Evolutionary conservation across 1,140 invertebrate genomes (phyloP), one percentile per base, ranked within the genome.

Genomic region (Panonychus citri): DNA sequence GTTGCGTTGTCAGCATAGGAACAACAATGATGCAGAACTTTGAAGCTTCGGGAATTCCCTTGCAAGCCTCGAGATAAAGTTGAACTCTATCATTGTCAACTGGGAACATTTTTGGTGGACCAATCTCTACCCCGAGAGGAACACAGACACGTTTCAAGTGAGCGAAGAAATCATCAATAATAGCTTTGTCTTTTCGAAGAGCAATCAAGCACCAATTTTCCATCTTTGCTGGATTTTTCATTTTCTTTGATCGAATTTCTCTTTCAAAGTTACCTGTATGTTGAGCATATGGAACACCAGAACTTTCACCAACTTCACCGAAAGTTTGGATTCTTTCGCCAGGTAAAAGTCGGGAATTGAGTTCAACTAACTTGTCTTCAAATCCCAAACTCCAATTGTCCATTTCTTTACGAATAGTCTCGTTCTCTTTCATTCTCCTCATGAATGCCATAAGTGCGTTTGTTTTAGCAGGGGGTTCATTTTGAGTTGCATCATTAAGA

Each of bases 401-500:
- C 56, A 74, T 63, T 49, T 72, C 67, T 17, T 61, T 56, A 7
- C 56, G 63, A 17, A 72, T 68, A 51, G 70, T 65, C 52, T 63
- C 50, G 46, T 62, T 66, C 25, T 21, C 17, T 46, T 66, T 67
- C 0, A 73, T 64, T 57, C 61, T 61, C 12, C 65, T 43, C 0
- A 71, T 60, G 25, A 61, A 64, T 2, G 15, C 50, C 3, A 49
- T 3, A 27, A 61, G 42, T 43, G 55, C 55, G 1, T 17, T 42
- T 13, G 56, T 57, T 21, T 62, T 51, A 4, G 24, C n/a, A 8
- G 3, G 21, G 5, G 62, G 62, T 39, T 57, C 49, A 1, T 93
- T 73, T 60, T 81, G 71, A 0, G 85, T 91, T 55, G 81, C 76
- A 0, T 67, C 65, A 1, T 79, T 77, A 3, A 94, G 73, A 62